These are phyloP conservation scores for Aphelenchoides fujianensis DNA, from an alignment of 1,140 invertebrate genomes.

Conservation along the genomic window DNA sequence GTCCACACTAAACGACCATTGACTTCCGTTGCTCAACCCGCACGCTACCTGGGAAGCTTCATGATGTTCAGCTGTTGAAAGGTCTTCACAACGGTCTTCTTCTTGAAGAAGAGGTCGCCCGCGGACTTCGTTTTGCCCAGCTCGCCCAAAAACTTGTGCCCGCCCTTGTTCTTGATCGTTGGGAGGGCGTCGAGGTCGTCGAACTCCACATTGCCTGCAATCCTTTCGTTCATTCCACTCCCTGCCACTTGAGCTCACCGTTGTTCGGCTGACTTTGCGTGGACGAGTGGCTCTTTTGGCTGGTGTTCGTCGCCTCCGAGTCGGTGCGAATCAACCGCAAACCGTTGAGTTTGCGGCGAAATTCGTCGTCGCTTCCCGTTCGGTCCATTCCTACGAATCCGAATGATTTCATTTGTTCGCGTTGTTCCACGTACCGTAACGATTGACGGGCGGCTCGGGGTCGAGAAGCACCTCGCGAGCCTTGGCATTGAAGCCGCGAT, in stretches of 20 bases:
- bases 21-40: background rate
- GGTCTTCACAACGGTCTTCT: slow-evolving; percentile 36
- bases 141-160: slow-evolving; percentile 35
- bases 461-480: slow-evolving; percentile 29
- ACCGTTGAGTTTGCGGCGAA: slow-evolving; percentile 26
- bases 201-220: no score
- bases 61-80: slow-evolving; percentile 43
- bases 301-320: slow-evolving; percentile 24
- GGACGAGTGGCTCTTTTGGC: slow-evolving; percentile 31
- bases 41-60: slow-evolving; percentile 29
- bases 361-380: slow-evolving; percentile 30
- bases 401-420: no score
- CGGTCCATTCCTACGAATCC: slow-evolving; percentile 24
- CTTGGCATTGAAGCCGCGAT: slow-evolving; percentile 29
- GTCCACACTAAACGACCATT: slow-evolving; percentile 8
- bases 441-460: background rate
- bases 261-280: slow-evolving; percentile 13
- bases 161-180: background rate
- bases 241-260: background rate
- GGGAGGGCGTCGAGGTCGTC: slow-evolving; percentile 25
- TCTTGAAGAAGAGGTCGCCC: slow-evolving; percentile 34
- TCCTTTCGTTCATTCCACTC: no score
- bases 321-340: slow-evolving; percentile 28
- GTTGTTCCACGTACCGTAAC: background rate
- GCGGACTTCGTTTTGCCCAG: slow-evolving; percentile 39